Evolutionary conservation across 2,113 vertebrate species (phyloP), one percentile per base, ranked within the genome.

Genomic region (Oreotrochilus melanogaster): DNA sequence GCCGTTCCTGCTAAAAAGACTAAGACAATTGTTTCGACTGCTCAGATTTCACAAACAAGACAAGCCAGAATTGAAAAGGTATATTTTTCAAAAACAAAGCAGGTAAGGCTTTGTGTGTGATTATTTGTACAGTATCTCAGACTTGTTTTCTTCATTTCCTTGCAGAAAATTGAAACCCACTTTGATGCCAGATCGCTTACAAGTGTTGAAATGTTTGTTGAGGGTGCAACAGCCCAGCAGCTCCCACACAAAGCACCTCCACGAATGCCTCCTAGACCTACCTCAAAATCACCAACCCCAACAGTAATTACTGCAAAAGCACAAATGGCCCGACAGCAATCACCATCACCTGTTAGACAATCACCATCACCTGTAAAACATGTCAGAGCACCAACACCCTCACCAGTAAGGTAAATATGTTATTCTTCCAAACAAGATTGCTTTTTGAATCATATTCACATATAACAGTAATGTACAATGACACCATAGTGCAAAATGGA

Each of bases 341-440:
- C 99, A 5, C 99, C 99, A 10, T 99, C 99, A 2, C 99, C 99
- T 0, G 98, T 99, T 45, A 98, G 99, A 97, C 99, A 99, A 93
- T 99, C 99, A 1, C 99, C 99, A 25, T 99, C 99, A 50, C 99
- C 99, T 0, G 99, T 99, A 93, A 98, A 99, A 97, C 99, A 99
- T 6, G 99, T 99, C 50, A 99, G 98, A 96, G 99, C 98, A 47
- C 99, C 99, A 2, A 97, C 98, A 11, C 99, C 99, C 5, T 97
- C 99, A 48, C 98, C 99, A 25, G 98, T 99, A 98, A 99, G 99
- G 99, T 99, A 98, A 93, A 89, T 18, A 72, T 42, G 22, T 23
- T 31, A 27, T 57, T 74, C 21, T 50, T 86, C 70, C 2, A 7
- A 50, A 61, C 10, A 58, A 19, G 8, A 31, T 11, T 31, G 7